A percentile compares a stretch with the other conserved stretches of the same genome.
phyloP scores from a whole-genome alignment of 2,888 invertebrate species.

The Erebia ligea region DNA sequence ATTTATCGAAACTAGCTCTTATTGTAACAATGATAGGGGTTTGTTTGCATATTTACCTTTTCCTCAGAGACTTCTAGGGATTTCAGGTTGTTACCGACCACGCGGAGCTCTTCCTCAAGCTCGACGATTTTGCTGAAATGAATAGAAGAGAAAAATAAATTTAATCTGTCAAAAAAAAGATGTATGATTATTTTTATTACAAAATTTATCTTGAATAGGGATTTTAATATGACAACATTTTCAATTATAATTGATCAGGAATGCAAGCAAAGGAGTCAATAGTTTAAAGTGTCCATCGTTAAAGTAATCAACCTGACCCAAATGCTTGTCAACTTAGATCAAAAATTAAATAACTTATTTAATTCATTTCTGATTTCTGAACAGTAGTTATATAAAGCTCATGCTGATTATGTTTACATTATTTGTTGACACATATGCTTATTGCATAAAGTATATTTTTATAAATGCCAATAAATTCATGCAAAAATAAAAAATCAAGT shows the following conservation, averaged over 20 bases:
- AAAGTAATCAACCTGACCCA: conserved; percentile 53
- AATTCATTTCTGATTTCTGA: conserved; percentile 37
- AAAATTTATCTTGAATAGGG: neutral
- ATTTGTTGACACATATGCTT: conserved; percentile 12
- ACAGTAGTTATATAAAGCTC: conserved; percentile 36
- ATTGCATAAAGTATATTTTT: conserved; percentile 1
- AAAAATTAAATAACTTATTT: conserved; percentile 40
- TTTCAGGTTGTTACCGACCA: conserved; percentile 99
- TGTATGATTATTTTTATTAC: neutral
- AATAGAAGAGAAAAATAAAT: conserved; percentile 60
- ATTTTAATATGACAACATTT: neutral
- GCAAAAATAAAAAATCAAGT: conserved; percentile 22
- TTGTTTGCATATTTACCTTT: conserved; percentile 88
- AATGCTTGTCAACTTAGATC: conserved; percentile 53
- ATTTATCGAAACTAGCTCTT: conserved; percentile 33
- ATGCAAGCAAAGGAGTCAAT: neutral
- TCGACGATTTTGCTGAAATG: conserved; percentile 98
- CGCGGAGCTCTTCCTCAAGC: conserved; percentile 99
- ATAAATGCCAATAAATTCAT: conserved; percentile 24
- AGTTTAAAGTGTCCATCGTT: conserved; percentile 18
- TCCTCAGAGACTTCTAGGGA: conserved; percentile 99
- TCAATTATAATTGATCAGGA: neutral
- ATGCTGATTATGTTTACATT: conserved; percentile 38
- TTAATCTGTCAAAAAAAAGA: conserved; percentile 53
- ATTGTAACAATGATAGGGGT: conserved; percentile 19